Conservation (phyloP, 2,113 vertebrate species). For the Chaenogobius annularis region DNA sequence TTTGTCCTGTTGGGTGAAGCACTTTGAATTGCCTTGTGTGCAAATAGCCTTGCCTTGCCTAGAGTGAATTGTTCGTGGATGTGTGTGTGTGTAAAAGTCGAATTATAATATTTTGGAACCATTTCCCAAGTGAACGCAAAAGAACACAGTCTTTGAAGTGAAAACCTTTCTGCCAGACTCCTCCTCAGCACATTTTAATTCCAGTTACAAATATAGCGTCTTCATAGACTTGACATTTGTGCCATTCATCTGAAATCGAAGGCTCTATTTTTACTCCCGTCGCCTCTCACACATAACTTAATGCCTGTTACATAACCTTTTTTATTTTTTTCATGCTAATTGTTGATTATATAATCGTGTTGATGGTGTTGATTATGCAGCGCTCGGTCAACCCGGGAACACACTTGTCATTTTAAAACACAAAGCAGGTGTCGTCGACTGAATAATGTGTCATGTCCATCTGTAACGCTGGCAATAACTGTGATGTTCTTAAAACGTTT, state of each 20-base stretch:
- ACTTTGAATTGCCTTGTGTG: too few relatives aligned
- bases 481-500: background rate
- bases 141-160: background rate
- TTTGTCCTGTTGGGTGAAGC: too few relatives aligned
- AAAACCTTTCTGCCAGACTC: background rate
- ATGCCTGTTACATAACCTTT: slow-evolving; percentile 30
- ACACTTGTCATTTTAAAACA: background rate
- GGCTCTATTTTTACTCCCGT: slow-evolving; percentile 39
- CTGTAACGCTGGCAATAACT: background rate
- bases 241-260: slow-evolving; percentile 30
- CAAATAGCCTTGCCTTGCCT: too few relatives aligned
- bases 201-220: slow-evolving; percentile 35
- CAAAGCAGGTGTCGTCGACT: slow-evolving; percentile 13
- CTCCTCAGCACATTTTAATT: slow-evolving; percentile 3
- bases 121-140: background rate
- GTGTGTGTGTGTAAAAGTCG: too few relatives aligned
- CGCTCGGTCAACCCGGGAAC: slow-evolving; percentile 8
- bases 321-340: slow-evolving; percentile 36
- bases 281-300: slow-evolving; percentile 14
- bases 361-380: slow-evolving; percentile 30
- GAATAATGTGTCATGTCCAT: slow-evolving; percentile 4
- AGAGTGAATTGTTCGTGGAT: too few relatives aligned
- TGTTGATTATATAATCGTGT: slow-evolving; percentile 40
- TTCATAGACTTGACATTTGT: slow-evolving; percentile 11
- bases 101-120: background rate